Conservation (phyloP, 2,888 invertebrate species). For the Callyntrura guangdongensis region DNA sequence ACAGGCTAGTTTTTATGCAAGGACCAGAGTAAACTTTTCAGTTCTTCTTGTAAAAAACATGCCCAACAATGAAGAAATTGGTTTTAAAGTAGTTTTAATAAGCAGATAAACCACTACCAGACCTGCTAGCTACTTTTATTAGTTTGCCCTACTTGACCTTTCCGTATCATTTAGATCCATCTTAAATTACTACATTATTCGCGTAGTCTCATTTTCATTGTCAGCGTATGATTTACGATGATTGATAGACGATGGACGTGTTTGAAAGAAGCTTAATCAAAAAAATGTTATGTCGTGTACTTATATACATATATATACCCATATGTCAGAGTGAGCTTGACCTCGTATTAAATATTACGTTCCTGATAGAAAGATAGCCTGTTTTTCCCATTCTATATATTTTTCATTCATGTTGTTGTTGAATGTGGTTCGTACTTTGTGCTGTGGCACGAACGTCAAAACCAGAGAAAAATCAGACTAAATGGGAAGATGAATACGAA, state of each 20-base stretch:
- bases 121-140: constrained; percentile 29
- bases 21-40: constrained; percentile 31
- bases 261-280: background rate
- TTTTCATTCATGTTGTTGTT: background rate
- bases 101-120: constrained; percentile 29
- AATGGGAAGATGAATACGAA: constrained; percentile 9
- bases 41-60: background rate
- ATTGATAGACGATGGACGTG: background rate
- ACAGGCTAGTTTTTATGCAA: constrained; percentile 35
- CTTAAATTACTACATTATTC: background rate
- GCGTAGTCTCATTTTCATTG: background rate
- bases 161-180: background rate
- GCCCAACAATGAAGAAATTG: background rate
- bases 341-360: constrained; percentile 25
- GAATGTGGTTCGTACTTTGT: background rate
- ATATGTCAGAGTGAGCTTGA: constrained; percentile 12
- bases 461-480: constrained; percentile 42
- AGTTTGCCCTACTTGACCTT: constrained; percentile 52
- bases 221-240: background rate
- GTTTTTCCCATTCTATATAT: background rate
- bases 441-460: background rate
- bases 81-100: constrained; percentile 46
- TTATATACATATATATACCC: background rate
- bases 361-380: constrained; percentile 15
- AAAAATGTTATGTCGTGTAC: background rate